Evolutionary conservation across 2,888 invertebrate species (phyloP).

Genomic region (Cancer borealis): DNA sequence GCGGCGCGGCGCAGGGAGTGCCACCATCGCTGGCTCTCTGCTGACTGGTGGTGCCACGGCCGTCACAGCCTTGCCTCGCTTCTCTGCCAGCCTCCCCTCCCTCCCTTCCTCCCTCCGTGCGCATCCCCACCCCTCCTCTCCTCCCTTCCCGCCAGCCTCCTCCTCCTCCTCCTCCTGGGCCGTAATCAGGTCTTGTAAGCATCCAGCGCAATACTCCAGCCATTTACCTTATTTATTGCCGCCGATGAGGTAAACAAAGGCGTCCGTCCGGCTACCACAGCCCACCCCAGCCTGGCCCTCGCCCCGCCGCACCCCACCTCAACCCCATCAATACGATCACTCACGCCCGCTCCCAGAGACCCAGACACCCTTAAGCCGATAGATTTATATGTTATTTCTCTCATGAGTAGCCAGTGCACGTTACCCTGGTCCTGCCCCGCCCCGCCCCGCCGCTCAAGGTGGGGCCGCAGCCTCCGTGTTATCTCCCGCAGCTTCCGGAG

Average conservation of each 20-base stretch:
- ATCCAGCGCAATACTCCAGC: conserved; percentile 28
- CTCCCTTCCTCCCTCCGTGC: conserved; percentile 6
- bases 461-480: background rate
- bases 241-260: background rate
- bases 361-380: conserved; percentile 25
- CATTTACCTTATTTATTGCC: background rate
- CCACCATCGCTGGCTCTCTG: conserved; percentile 62
- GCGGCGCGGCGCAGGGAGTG: conserved; percentile 51
- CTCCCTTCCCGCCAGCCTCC: background rate
- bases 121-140: background rate
- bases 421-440: background rate
- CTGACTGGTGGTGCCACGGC: conserved; percentile 57
- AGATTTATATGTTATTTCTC: conserved; percentile 37
- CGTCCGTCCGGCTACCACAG: background rate
- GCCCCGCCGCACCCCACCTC: background rate
- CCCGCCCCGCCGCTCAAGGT: conserved; percentile 5
- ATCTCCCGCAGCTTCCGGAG: background rate
- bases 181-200: conserved; percentile 37
- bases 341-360: background rate
- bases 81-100: conserved; percentile 21
- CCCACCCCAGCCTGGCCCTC: background rate
- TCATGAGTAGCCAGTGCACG: background rate
- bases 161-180: conserved; percentile 1
- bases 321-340: background rate
- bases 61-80: background rate